phyloP scores from a whole-genome alignment of 1,140 invertebrate genomes.

The Pteromalus puparum region DNA sequence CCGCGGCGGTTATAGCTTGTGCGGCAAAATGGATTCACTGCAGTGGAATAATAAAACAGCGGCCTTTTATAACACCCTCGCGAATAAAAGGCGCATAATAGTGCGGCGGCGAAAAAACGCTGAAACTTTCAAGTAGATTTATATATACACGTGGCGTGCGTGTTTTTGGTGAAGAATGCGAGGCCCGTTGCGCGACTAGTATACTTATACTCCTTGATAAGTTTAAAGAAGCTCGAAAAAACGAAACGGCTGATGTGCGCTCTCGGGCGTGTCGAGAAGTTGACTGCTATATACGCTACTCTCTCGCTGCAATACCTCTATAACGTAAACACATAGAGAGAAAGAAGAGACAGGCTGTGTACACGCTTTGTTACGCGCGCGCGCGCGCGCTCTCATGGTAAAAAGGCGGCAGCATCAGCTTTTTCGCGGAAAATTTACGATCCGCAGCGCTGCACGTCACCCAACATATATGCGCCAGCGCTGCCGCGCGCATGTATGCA shows the following conservation, averaged over 20 bases:
- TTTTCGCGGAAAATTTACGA: slow-evolving; percentile 46
- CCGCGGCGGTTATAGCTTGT: too few species aligned
- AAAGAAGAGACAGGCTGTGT: not conserved
- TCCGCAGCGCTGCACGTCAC: slow-evolving; percentile 7
- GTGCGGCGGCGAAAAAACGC: too few species aligned
- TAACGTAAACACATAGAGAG: too few species aligned
- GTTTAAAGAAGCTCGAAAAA: not conserved
- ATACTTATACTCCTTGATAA: too few species aligned
- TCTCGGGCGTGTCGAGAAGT: not conserved
- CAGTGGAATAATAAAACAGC: not conserved
- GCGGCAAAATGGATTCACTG: too few species aligned
- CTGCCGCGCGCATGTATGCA: not conserved
- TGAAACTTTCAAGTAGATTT: not conserved
- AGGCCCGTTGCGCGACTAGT: too few species aligned
- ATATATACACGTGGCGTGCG: not conserved
- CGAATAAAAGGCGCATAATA: not conserved
- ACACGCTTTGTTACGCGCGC: slow-evolving; percentile 21
- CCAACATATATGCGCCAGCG: slow-evolving; percentile 7
- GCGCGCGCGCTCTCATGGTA: too few species aligned
- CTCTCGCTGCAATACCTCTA: too few species aligned
- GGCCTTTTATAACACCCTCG: not conserved
- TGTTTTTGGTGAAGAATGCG: not conserved
- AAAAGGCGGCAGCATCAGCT: not conserved
- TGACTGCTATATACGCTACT: not conserved
- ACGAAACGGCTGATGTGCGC: not conserved